Base-by-base conservation (phyloP, 2,797 vertebrate genomes). In the Potorous gilbertii region DNA sequence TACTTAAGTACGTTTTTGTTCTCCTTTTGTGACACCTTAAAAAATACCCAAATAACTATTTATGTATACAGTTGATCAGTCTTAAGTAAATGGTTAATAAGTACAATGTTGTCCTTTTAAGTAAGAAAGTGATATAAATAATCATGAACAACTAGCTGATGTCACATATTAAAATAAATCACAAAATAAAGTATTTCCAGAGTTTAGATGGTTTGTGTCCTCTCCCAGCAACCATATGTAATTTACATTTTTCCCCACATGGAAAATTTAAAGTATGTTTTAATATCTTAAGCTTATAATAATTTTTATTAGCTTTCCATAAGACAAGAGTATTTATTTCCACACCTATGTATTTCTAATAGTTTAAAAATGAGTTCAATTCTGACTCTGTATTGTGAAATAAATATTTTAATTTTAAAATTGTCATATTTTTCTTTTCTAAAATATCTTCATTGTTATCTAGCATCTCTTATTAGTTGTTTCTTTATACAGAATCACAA, bases 1-100 rank as follows among this genome's bases (percentile, higher is more conserved):
- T 95, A 96, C 94, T 97, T 97, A 98, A 96, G 96, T 95, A 95
- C 29, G 96, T 95, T 98, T 98, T 96, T 97, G 95, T 97, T 96
- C 95, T 98, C 97, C 89, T 54, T 56, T 96, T 97, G 95, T 95
- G 92, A 57, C 81, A 29, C 95, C 98, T 98, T 97, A 97, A 96
- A 97, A 62, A 95, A 96, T 97, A 40, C 6, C 98, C 97, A 62
- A 98, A 97, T 92, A 93, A 3, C 28, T 95, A 6, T 96, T 96
- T 97, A 54, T 93, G 91, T 55, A 28, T 96, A 5, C 93, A 94
- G 55, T 21, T 96, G 95, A 62, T 97, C 94, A 40, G 92, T 91
- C 93, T 93, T 96, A 96, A 95, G 59, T 95, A 55, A 96, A n/a
- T 94, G 90, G 59, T 4, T 96, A 95, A 93, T 93, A 95, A 95